Base-by-base conservation (phyloP, 2,888 invertebrate species). In the Hesperia comma region DNA sequence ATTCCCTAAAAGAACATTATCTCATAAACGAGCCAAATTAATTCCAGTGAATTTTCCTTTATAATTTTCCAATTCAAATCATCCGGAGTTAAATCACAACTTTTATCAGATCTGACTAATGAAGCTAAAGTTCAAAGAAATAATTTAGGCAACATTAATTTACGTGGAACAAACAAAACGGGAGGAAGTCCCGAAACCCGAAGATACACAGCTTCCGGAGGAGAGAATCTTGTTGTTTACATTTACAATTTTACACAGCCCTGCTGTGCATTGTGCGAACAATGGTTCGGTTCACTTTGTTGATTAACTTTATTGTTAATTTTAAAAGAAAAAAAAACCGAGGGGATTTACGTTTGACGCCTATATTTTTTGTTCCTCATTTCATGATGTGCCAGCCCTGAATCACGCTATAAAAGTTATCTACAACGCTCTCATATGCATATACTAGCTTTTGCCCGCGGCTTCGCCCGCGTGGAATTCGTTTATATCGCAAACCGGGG, bases 151-250 rank as follows among this genome's bases (percentile, higher is more conserved):
- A 21, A 60, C 60, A 60, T 43, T 66, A 60, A 67, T 61, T 61
- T 53, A 55, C 14, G 54, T n/a, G 10, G 15, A 55, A 49, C 54
- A 61, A 67, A 67, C 66, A 61, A 61, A 61, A 60, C 55, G 26
- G 10, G 6, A 5, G 37, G 51, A 60, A 66, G 61, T 61, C 26
- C 14, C 17, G 37, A 32, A 49, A 57, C 17, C 26, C 32, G n/a
- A 61, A 61, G 66, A 61, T 67, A 61, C 61, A 67, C 49, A 55
- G 49, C 63, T 62, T 56, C 66, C 54, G 71, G 69, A 67, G 53
- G 57, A 60, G 68, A 70, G 68, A 69, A 70, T 71, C 71, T 71
- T 71, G 69, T 71, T 66, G 64, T 66, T 57, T 64, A 61, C 51
- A 62, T 58, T 68, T 61, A 40, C 54, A 63, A 61, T 54, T 60